Conservation (phyloP, 2,113 vertebrate genomes). For the Castor canadensis region DNA sequence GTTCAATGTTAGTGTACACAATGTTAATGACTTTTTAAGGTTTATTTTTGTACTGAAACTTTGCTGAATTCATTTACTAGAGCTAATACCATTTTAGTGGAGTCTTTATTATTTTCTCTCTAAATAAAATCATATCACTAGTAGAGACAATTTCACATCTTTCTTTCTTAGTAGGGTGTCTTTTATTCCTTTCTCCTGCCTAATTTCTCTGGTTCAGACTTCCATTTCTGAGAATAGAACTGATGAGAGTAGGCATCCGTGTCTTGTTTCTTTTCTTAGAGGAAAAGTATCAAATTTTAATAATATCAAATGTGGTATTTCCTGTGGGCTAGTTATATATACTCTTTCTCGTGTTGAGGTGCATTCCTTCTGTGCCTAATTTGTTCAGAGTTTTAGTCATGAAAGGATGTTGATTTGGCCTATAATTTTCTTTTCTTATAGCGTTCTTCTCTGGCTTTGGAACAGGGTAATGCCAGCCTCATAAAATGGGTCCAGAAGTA, state of each 20-base stretch:
- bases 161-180: neutral
- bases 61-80: neutral
- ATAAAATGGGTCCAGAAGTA: neutral
- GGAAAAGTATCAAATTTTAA: neutral
- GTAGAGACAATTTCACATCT: neutral
- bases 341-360: neutral
- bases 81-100: neutral
- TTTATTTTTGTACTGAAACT: neutral
- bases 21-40: neutral
- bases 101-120: neutral
- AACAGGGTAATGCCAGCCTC: neutral
- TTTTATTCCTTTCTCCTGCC: neutral
- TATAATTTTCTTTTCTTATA: neutral
- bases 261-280: neutral
- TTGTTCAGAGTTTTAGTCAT: neutral
- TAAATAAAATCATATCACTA: neutral
- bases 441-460: neutral
- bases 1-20: neutral
- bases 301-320: too few relatives aligned
- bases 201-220: neutral
- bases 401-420: neutral
- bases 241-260: neutral
- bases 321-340: neutral
- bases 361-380: neutral
- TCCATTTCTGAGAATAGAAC: neutral